Evolutionary conservation across 1,140 invertebrate species (phyloP).

Genomic region (Pomacea maculata): DNA sequence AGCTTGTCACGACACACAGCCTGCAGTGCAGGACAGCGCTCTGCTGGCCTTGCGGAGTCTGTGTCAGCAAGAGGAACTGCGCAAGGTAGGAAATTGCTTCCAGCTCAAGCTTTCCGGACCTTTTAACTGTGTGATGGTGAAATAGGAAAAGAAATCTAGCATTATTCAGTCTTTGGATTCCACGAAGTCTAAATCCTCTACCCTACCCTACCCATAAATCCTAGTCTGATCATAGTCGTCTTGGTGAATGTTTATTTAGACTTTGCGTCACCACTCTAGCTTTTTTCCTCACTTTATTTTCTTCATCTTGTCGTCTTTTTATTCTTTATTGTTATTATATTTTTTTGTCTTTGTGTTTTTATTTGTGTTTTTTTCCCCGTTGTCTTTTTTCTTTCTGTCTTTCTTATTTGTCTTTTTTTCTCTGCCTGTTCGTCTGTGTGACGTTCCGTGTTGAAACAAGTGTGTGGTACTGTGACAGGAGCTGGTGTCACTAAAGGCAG

Average conservation of each 20-base stretch:
- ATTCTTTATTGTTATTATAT: too few species aligned
- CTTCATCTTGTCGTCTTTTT: too few species aligned
- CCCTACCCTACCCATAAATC: too few species aligned
- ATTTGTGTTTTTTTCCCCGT: too few species aligned
- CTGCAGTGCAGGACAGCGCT: slow-evolving; percentile 55
- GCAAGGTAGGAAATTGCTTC: slow-evolving; percentile 35
- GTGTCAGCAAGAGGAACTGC: slow-evolving; percentile 46
- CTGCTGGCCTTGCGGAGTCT: slow-evolving; percentile 53
- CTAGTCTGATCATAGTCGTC: background rate
- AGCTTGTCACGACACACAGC: slow-evolving; percentile 55
- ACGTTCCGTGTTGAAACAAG: too few species aligned
- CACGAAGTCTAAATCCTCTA: background rate
- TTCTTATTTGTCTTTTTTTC: background rate
- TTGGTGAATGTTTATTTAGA: too few species aligned
- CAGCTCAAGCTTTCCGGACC: background rate
- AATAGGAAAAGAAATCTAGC: background rate
- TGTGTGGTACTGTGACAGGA: too few species aligned
- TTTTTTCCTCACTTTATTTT: too few species aligned
- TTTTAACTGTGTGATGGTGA: background rate
- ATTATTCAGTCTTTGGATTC: background rate
- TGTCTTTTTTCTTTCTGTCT: too few species aligned
- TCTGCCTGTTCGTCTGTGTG: background rate
- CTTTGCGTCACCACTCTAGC: too few species aligned
- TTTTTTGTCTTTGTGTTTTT: too few species aligned
- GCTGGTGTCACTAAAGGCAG: too few species aligned